These are phyloP conservation scores for Slavum lentiscoides DNA, from an alignment of 2,888 invertebrate species.

Conservation along the genomic window DNA sequence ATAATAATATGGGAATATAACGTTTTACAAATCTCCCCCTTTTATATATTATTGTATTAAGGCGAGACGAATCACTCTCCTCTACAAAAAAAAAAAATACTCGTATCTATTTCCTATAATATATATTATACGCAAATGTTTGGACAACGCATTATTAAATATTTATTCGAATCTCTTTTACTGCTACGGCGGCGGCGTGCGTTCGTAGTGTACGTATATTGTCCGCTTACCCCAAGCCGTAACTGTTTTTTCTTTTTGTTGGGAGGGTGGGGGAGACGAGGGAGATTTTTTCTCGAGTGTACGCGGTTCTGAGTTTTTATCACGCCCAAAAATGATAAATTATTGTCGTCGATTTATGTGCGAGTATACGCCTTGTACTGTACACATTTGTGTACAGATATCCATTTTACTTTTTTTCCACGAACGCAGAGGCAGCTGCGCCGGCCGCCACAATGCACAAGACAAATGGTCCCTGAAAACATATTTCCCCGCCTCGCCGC, in stretches of 20 bases:
- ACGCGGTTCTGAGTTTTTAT: constrained; percentile 33
- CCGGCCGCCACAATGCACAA: constrained; percentile 47
- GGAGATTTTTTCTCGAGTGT: constrained; percentile 24
- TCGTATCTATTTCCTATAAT: no score
- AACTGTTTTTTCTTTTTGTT: constrained; percentile 13
- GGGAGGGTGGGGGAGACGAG: no score
- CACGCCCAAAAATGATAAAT: constrained; percentile 50
- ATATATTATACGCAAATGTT: constrained; percentile 42
- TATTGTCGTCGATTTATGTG: constrained; percentile 34
- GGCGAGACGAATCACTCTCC: no score
- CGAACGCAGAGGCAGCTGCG: constrained; percentile 47
- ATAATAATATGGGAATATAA: background rate
- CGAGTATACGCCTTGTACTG: background rate
- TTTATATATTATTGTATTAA: background rate
- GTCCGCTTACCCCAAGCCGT: background rate
- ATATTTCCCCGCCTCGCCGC: background rate
- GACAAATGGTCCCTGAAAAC: constrained; percentile 50
- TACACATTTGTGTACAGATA: constrained; percentile 8
- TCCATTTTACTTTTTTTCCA: constrained; percentile 52
- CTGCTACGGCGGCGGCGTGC: background rate
- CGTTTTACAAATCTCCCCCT: background rate
- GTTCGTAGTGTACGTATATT: background rate
- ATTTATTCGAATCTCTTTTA: constrained; percentile 44
- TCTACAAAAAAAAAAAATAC: no score
- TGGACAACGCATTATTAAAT: constrained; percentile 45